Evolutionary conservation across 2,888 invertebrate species (phyloP).

Genomic region (Troides helena): DNA sequence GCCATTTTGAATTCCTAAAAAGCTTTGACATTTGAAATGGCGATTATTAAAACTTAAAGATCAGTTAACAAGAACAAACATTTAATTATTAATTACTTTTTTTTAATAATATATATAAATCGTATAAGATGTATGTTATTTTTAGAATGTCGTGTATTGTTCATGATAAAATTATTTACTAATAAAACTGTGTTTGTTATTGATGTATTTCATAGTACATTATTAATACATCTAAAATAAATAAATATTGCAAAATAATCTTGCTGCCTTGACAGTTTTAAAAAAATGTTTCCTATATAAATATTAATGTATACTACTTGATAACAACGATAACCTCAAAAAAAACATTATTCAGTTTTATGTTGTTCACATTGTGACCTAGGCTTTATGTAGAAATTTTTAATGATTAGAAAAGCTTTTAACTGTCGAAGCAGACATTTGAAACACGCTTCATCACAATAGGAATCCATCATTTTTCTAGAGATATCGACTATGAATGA

Average conservation of each 20-base stretch:
- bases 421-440: conserved; percentile 7
- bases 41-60: background rate
- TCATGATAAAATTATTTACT: too few species aligned
- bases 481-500: conserved; percentile 2
- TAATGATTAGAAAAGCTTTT: background rate
- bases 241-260: too few species aligned
- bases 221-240: too few species aligned
- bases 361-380: background rate
- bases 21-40: conserved; percentile 20
- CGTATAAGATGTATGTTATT: too few species aligned
- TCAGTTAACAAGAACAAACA: background rate
- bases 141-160: too few species aligned
- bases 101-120: too few species aligned
- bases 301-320: too few species aligned
- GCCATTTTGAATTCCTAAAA: conserved; percentile 8
- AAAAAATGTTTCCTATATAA: too few species aligned
- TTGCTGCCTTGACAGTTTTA: too few species aligned
- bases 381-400: background rate
- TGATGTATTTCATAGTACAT: too few species aligned
- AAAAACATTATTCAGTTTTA: background rate
- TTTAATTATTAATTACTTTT: background rate
- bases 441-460: conserved; percentile 17
- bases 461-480: background rate
- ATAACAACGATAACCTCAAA: background rate
- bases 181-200: too few species aligned